phyloP scores from a whole-genome alignment of 1,140 invertebrate genomes.

The Drosophila navojoa region DNA sequence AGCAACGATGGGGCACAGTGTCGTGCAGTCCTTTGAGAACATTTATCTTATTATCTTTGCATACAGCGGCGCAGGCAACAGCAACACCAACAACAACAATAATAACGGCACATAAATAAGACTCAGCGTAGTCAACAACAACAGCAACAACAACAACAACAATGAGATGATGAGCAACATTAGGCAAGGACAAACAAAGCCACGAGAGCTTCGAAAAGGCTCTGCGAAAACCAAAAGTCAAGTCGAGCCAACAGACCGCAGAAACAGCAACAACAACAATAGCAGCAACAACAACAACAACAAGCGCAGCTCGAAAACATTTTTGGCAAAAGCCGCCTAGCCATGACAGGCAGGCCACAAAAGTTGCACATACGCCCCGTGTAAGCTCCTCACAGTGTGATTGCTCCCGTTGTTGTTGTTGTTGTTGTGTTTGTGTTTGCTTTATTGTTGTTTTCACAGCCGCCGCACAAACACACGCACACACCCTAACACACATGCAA shows the following conservation, averaged over 20 bases:
- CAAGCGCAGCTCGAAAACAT: conserved; percentile 50
- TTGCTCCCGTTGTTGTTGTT: conserved; percentile 33
- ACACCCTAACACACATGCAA: neutral
- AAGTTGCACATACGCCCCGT: conserved; percentile 71
- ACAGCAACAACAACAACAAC: conserved; percentile 46
- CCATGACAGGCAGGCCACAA: conserved; percentile 64
- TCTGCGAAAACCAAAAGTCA: conserved; percentile 78
- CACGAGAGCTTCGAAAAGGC: conserved; percentile 69
- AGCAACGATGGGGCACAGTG: conserved; percentile 65
- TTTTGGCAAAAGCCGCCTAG: conserved; percentile 64
- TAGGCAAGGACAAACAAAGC: conserved; percentile 80
- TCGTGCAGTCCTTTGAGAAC: conserved; percentile 80
- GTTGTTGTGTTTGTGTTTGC: conserved; percentile 47
- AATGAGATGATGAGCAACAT: conserved; percentile 78
- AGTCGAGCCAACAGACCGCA: conserved; percentile 78
- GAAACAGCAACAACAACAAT: conserved; percentile 39
- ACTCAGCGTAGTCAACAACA: conserved; percentile 62
- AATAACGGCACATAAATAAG: conserved; percentile 71
- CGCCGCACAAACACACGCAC: conserved; percentile 33
- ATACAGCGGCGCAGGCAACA: conserved; percentile 59
- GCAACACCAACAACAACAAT: conserved; percentile 34
- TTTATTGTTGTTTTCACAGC: conserved; percentile 56
- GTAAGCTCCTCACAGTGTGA: conserved; percentile 15
- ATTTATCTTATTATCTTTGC: conserved; percentile 82
- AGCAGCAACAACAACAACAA: conserved; percentile 7